phyloP scores from a whole-genome alignment of 2,113 vertebrate genomes.

The Todiramphus saurophagus region DNA sequence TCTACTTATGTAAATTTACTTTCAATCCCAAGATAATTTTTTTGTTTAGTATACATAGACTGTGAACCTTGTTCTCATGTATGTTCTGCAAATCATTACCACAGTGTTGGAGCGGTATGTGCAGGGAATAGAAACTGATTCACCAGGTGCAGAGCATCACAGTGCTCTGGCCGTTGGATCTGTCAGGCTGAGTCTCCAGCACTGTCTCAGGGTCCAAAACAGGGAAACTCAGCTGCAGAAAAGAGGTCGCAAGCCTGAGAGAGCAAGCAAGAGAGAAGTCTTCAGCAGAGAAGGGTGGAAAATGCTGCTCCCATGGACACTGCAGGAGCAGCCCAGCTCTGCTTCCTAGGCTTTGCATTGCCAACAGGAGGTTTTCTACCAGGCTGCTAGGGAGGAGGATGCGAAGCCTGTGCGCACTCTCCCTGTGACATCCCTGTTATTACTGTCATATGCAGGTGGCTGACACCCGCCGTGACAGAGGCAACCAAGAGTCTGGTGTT shows the following conservation, averaged over 20 bases:
- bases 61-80: neutral
- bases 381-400: neutral
- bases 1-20: constrained; percentile 35
- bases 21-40: neutral
- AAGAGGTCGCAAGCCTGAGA: neutral
- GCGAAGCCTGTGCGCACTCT: neutral
- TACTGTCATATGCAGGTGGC: constrained; percentile 38
- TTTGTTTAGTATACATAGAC: neutral
- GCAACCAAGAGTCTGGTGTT: neutral
- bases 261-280: neutral
- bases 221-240: neutral
- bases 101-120: neutral
- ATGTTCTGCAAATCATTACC: constrained; percentile 39
- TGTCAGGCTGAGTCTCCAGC: neutral
- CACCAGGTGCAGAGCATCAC: neutral
- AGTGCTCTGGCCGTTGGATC: neutral
- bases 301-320: neutral
- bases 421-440: constrained; percentile 31
- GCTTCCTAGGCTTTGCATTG: neutral
- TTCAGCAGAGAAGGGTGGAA: neutral
- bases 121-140: neutral
- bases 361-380: neutral
- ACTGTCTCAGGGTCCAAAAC: neutral
- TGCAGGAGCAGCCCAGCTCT: neutral
- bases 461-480: neutral